Evolutionary conservation across 2,888 invertebrate species (phyloP), one percentile per base, ranked within the genome.

Genomic region (Drosophila antonietae): DNA sequence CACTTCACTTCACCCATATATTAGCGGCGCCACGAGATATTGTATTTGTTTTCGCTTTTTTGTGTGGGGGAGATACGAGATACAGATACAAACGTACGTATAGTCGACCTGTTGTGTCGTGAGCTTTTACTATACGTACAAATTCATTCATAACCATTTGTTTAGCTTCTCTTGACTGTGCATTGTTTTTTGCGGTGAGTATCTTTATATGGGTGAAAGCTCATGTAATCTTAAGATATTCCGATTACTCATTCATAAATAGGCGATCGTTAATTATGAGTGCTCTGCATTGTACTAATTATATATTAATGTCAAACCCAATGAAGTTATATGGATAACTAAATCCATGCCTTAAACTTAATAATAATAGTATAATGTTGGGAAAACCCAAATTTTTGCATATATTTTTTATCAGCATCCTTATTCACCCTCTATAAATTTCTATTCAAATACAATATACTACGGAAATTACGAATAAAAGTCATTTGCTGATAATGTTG

Each of bases 91-190:
- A 35, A 8, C 15, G 14, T 20, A 41, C 56, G 49, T 49, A n/a
- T 33, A 43, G 52, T 41, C 52, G 60, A 80, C 80, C 69, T 75
- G 75, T 79, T 65, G 39, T 44, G 15, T 8, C 7, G 44, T 0
- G 44, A 73, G 78, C 78, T 78, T 73, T 78, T 81, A 78, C 78
- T 46, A 41, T 10, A 74, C 67, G 51, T 46, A 4, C 37, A 18
- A 35, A 28, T 85, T 79, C 90, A 84, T 84, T 89, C 90, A 89
- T 79, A 74, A 85, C 51, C 44, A 33, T 15, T 35, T 67, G 53
- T 23, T 39, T 28, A 7, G 51, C 18, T 35, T 51, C 8, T 51
- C 18, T 51, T 33, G 1, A 5, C 20, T 35, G 51, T 41, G 39
- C 28, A 18, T 56, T 39, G 41, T n/a, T 51, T 47, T 52, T 46